phyloP scores from a whole-genome alignment of 2,888 invertebrate species.

The Chirona hameri region DNA sequence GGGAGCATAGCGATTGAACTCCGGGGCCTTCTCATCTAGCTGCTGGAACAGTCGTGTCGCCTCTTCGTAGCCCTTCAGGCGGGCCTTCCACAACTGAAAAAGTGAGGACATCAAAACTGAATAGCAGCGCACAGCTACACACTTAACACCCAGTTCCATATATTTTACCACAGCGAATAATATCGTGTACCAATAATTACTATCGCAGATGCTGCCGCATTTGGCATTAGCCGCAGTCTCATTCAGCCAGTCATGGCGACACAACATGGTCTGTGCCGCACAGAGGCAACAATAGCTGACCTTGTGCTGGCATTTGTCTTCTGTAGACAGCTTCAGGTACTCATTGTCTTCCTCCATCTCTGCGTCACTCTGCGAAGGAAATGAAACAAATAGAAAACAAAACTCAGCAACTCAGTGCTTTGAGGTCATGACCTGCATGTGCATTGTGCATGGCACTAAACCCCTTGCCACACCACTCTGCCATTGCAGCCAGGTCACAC shows the following conservation, averaged over 20 bases:
- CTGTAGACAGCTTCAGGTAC: slow-evolving; percentile 47
- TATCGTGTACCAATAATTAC: not conserved
- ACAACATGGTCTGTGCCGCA: not conserved
- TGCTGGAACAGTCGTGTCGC: slow-evolving; percentile 72
- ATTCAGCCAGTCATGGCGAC: not conserved
- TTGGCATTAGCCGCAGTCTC: not conserved
- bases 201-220: too few relatives aligned
- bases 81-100: slow-evolving; percentile 81
- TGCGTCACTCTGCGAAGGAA: too few relatives aligned
- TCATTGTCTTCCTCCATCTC: slow-evolving; percentile 40
- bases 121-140: not conserved
- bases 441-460: too few relatives aligned
- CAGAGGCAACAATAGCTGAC: slow-evolving; percentile 46
- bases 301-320: slow-evolving; percentile 90
- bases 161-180: not conserved
- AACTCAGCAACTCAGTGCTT: too few relatives aligned
- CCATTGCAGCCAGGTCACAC: too few relatives aligned
- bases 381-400: too few relatives aligned
- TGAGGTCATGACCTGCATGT: too few relatives aligned
- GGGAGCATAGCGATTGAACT: slow-evolving; percentile 86
- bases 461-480: too few relatives aligned
- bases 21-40: slow-evolving; percentile 83
- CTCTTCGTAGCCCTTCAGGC: slow-evolving; percentile 91
- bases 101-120: slow-evolving; percentile 28
- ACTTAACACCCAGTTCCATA: too few relatives aligned